A percentile compares a stretch with the other conserved stretches of the same genome.
These are phyloP conservation scores for Pelochelys cantorii DNA, from an alignment of 2,797 vertebrate genomes.

Conservation along the genomic window DNA sequence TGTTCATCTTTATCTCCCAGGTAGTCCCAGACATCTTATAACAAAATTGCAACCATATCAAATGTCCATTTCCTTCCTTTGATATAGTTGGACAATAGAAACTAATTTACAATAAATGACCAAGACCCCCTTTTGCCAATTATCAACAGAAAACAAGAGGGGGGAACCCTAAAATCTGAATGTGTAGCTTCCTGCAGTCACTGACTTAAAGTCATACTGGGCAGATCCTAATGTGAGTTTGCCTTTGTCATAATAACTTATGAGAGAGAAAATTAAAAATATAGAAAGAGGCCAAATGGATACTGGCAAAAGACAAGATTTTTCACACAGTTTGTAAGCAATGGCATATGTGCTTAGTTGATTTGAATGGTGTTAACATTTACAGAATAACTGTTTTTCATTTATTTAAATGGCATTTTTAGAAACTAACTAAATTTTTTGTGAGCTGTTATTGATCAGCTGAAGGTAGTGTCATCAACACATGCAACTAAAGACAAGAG, in stretches of 20 bases:
- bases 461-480: neutral
- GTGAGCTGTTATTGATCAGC: neutral
- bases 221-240: neutral
- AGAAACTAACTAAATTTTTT: neutral
- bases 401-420: neutral
- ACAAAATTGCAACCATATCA: too few species aligned
- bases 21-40: too few species aligned
- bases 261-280: neutral
- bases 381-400: neutral
- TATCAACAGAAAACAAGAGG: neutral
- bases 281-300: neutral
- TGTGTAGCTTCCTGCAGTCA: neutral
- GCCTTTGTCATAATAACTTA: neutral
- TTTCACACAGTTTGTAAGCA: neutral
- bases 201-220: rapidly evolving
- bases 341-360: neutral
- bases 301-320: neutral
- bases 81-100: too few species aligned
- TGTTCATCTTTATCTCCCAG: too few species aligned
- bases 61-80: too few species aligned
- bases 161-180: neutral
- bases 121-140: neutral
- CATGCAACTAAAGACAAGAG: neutral
- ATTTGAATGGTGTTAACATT: neutral
- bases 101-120: neutral